A percentile compares a stretch with the other conserved stretches of the same genome.
phyloP scores from a whole-genome alignment of 2,888 invertebrate species.

The Endotricha flammealis region DNA sequence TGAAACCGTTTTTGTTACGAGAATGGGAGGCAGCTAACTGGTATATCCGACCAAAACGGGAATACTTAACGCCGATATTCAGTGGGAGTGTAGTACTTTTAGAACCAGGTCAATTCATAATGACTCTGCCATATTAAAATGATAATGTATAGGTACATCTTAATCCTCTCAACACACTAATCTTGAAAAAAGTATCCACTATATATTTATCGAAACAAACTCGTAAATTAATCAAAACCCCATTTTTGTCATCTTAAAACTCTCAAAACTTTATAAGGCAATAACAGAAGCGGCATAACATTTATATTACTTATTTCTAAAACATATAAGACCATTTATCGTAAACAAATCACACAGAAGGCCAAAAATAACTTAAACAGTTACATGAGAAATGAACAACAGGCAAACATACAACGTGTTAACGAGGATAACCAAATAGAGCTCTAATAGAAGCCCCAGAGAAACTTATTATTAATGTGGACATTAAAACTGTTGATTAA shows the following conservation, averaged over 20 bases:
- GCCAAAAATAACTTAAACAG: conserved; percentile 36
- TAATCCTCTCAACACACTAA: no score
- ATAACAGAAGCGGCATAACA: conserved; percentile 8
- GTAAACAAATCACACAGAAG: conserved; percentile 41
- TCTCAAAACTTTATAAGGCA: conserved; percentile 4
- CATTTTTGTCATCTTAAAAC: neutral
- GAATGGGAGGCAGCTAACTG: no score
- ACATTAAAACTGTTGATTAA: conserved; percentile 28
- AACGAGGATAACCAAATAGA: conserved; percentile 38
- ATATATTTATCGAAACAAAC: neutral
- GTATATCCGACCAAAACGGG: no score
- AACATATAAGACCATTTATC: conserved; percentile 11
- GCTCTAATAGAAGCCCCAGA: conserved; percentile 19
- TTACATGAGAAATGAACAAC: conserved; percentile 37
- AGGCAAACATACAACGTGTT: no score
- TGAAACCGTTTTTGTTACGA: no score
- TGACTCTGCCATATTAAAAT: no score
- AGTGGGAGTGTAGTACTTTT: no score
- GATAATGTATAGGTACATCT: no score
- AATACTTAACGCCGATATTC: no score
- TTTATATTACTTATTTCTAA: conserved; percentile 14
- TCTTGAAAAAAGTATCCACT: no score
- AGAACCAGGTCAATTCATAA: no score
- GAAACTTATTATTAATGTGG: conserved; percentile 23
- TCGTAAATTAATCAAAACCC: neutral